A percentile compares a stretch with the other conserved stretches of the same genome.
Evolutionary conservation across 2,888 invertebrate genomes (phyloP).

Genomic region (Morinoia aosen): DNA sequence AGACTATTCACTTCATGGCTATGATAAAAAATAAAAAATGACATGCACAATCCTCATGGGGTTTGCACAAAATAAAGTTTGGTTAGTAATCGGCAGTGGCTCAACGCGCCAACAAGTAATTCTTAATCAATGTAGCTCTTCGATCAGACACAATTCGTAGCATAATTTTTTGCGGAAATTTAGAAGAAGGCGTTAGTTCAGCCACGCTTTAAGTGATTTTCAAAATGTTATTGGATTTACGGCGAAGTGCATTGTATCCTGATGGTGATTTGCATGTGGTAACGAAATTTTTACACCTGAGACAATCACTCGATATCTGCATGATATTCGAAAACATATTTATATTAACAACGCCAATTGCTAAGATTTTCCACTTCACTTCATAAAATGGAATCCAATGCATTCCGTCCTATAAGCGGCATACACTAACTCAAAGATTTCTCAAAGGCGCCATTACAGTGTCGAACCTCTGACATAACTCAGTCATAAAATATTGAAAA

Average conservation of each 20-base stretch:
- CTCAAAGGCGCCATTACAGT: background rate
- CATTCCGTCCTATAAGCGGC: background rate
- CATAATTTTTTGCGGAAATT: too few relatives aligned
- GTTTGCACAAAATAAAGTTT: background rate
- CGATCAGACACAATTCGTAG: too few relatives aligned
- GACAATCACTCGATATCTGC: background rate
- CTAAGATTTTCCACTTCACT: background rate
- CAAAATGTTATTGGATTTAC: background rate
- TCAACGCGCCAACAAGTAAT: background rate
- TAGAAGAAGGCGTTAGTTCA: background rate
- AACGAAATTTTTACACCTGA: too few relatives aligned
- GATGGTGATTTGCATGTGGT: too few relatives aligned
- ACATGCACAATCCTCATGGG: too few relatives aligned
- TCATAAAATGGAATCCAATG: background rate
- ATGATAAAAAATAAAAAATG: too few relatives aligned
- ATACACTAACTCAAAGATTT: background rate
- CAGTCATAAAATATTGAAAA: background rate
- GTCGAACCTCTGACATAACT: background rate
- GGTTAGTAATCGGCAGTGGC: background rate
- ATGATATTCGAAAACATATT: background rate
- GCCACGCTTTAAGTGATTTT: background rate
- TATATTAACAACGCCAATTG: background rate
- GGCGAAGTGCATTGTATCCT: background rate
- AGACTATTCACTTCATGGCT: too few relatives aligned
- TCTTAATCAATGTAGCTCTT: too few relatives aligned